Base-by-base conservation (phyloP, 2,888 invertebrate species). In the Lathronympha strigana region DNA sequence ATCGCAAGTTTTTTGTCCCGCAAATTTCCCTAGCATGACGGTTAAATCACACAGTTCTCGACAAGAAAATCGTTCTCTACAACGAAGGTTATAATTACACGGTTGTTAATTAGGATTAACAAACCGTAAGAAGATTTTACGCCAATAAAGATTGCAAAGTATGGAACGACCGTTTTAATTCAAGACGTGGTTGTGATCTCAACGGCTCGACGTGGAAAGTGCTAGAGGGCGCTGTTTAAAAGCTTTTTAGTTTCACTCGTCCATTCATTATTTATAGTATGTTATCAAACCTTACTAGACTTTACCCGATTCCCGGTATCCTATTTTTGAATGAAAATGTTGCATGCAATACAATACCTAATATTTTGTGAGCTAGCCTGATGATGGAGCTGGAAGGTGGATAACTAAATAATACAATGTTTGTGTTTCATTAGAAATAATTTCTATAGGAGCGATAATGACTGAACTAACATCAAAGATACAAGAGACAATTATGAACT, bases 51-150 rank as follows among this genome's bases (percentile, higher is more conserved):
- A 78, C 74, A 76, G 70, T 77, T 76, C 80, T 77, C 77, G 81
- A 81, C 82, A 81, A 76, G 81, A 79, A 83, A 84, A 83, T 81
- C 78, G 80, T 76, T 83, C 79, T 75, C 71, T 72, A 76, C 76
- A 75, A 79, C 74, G 76, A 79, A 81, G 80, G 78, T 80, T 77
- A 79, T 86, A 85, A 87, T 88, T 86, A 87, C 80, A 79, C 79
- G 81, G 81, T 79, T 77, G 83, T 85, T 83, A 83, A 85, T 86
- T 83, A 80, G 80, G 81, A 86, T 85, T 83, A 87, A 86, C 82
- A 76, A 82, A 82, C 83, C 80, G 76, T 82, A 78, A 79, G 82
- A 81, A 77, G 79, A 84, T 82, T 84, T 83, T 78, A 84, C 80
- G 82, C 76, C 72, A 75, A 81, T 84, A 69, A 83, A 82, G 80